Evolutionary conservation across 2,888 invertebrate genomes (phyloP).

Genomic region (Lissocephala sabroskyi): DNA sequence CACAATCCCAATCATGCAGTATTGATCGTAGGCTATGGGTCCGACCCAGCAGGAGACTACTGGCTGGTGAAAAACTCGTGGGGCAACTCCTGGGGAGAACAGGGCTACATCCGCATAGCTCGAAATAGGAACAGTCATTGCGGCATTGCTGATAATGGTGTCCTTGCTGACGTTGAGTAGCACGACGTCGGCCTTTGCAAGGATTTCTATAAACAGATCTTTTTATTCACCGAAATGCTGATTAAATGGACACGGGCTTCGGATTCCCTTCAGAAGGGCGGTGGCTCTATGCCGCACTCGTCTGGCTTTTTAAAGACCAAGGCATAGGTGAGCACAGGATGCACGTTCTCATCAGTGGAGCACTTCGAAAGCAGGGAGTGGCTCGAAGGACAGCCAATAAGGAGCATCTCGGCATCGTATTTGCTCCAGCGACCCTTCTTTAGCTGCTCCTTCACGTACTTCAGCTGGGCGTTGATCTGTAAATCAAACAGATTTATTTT

Average conservation of each 20-base stretch:
- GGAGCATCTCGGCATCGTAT: slow-evolving; percentile 49
- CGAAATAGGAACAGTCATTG: not conserved
- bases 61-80: slow-evolving; percentile 97
- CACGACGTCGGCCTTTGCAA: no score
- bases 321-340: slow-evolving; percentile 49
- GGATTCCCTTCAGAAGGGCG: slow-evolving; percentile 20
- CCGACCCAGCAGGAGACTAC: slow-evolving; percentile 82
- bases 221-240: no score
- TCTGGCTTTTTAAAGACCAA: slow-evolving; percentile 46
- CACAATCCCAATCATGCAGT: slow-evolving; percentile 93
- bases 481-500: not conserved
- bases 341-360: slow-evolving; percentile 32
- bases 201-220: no score
- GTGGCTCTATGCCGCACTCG: slow-evolving; percentile 48
- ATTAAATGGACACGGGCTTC: no score
- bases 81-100: slow-evolving; percentile 97
- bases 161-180: no score
- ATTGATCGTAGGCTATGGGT: slow-evolving; percentile 89
- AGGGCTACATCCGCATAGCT: slow-evolving; percentile 93
- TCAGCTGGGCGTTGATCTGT: slow-evolving; percentile 51
- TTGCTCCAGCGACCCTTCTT: slow-evolving; percentile 44
- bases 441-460: slow-evolving; percentile 44
- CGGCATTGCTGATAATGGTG: not conserved
- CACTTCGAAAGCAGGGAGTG: slow-evolving; percentile 47
- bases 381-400: slow-evolving; percentile 40